Percentiles rank a stretch among this genome's conserved stretches.
These are phyloP conservation scores for Trididemnum nubilum DNA, from an alignment of 23 tunicate species.

Conservation along the genomic window DNA sequence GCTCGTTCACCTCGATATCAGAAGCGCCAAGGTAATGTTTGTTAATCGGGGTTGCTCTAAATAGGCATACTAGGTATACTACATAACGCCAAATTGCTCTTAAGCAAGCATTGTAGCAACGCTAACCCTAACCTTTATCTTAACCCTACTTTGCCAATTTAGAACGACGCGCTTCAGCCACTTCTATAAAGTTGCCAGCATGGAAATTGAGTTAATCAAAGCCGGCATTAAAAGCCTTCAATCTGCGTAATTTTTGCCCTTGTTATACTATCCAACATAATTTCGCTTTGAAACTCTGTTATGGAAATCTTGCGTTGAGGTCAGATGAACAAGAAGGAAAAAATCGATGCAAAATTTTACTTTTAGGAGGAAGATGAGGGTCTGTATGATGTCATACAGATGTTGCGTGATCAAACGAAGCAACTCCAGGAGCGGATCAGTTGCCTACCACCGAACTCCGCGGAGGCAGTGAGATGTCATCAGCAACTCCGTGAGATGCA, in stretches of 20 bases:
- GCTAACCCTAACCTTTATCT: neutral
- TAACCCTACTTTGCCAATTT: neutral
- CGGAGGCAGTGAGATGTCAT: conserved; percentile 35
- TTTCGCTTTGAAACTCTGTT: too few relatives aligned
- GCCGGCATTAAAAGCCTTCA: too few relatives aligned
- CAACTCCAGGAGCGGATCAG: conserved; percentile 46
- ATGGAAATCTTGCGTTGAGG: too few relatives aligned
- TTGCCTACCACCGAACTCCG: conserved; percentile 1
- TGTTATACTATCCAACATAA: too few relatives aligned
- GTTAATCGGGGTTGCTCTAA: too few relatives aligned
- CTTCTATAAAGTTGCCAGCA: too few relatives aligned
- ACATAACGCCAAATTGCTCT: neutral
- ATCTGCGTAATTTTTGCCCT: too few relatives aligned
- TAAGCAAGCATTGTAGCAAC: too few relatives aligned
- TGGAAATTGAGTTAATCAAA: too few relatives aligned
- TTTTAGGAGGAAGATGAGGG: conserved; percentile 87
- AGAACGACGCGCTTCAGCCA: too few relatives aligned
- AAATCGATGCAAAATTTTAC: too few relatives aligned
- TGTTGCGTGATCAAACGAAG: conserved; percentile 64
- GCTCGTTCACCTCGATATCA: conserved; percentile 73
- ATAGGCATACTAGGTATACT: neutral
- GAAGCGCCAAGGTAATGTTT: conserved; percentile 61
- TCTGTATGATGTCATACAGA: conserved; percentile 46
- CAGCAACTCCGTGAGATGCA: conserved; percentile 70
- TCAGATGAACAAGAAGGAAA: too few relatives aligned